Conservation (phyloP, 2,888 invertebrate genomes). For the Sycophila texana region DNA sequence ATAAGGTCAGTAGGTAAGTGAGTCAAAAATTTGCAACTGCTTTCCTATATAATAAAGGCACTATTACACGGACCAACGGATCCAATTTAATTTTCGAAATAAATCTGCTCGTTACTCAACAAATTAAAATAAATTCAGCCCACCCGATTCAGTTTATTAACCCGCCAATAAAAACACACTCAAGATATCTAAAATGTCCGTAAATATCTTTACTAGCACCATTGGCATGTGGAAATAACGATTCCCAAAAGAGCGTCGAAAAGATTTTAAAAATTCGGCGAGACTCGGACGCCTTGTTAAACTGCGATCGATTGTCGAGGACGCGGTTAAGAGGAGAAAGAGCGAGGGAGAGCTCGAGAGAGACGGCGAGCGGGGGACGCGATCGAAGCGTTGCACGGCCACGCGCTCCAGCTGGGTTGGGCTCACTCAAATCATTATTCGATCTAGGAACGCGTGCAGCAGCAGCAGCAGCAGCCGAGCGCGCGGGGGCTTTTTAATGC, state of each 20-base stretch:
- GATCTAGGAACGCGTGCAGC: constrained; percentile 55
- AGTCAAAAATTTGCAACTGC: no score
- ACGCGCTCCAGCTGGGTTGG: constrained; percentile 40
- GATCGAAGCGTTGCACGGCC: not conserved
- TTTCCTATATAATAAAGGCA: no score
- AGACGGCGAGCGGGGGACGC: not conserved
- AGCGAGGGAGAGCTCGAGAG: not conserved
- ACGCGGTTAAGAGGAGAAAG: not conserved
- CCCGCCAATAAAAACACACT: no score
- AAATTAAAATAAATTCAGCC: no score
- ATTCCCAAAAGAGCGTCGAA: not conserved
- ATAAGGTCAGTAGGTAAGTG: no score
- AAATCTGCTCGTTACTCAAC: no score
- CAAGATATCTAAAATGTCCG: no score
- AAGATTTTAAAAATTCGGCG: not conserved
- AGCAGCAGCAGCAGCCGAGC: constrained; percentile 33
- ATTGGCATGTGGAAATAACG: not conserved
- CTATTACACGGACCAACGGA: no score
- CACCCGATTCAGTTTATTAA: no score
- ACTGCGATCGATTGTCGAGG: constrained; percentile 7
- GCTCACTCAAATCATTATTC: constrained; percentile 56
- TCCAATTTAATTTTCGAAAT: no score
- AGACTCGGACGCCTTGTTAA: constrained; percentile 1
- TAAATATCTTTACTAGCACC: not conserved
- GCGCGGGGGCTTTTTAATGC: constrained; percentile 28